Base-by-base conservation (phyloP, 2,113 vertebrate species). In the Grammomys surdaster region DNA sequence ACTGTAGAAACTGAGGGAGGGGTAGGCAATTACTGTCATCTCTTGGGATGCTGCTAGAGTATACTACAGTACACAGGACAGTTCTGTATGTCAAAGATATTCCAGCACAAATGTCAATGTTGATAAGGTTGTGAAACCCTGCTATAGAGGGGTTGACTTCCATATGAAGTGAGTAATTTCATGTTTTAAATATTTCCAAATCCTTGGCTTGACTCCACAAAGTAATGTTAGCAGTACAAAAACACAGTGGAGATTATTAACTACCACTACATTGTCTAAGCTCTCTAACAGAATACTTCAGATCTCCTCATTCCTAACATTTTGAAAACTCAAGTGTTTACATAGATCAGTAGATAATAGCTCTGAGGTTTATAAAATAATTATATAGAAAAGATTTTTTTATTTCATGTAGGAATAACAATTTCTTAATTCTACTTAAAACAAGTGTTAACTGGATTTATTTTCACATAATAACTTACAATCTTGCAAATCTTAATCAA, bases 351-450 rank as follows among this genome's bases (percentile, higher is more conserved):
- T 72, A 88, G 65, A 82, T 94, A 94, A 94, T 76, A 40, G 58
- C 80, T 90, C 95, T 91, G 84, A 85, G 54, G 73, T 88, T 89
- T 89, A 46, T 72, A 89, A 54, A 78, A 96, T n/a, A 97, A 89
- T 85, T 97, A 91, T 43, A 31, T 31, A 94, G 51, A 51, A 78
- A 85, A 81, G 2, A 1, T 76, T 94, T 65, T 92, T 77, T 77
- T 43, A 48, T 70, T 85, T 89, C 60, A 75, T 75, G 7, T 78
- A 63, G 56, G 31, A 96, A 95, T 48, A 96, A 89, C 73, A 46
- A 70, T 73, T 92, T 90, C 13, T 56, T 85, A 82, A 95, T 63
- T 97, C 77, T 92, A 1, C 51, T 93, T 90, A 85, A 95, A 95
- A 78, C 4, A 80, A 91, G 12, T 82, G 22, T 84, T 81, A 91